These are phyloP conservation scores for Molanna angustata DNA, from an alignment of 2,888 invertebrate species.

Conservation along the genomic window DNA sequence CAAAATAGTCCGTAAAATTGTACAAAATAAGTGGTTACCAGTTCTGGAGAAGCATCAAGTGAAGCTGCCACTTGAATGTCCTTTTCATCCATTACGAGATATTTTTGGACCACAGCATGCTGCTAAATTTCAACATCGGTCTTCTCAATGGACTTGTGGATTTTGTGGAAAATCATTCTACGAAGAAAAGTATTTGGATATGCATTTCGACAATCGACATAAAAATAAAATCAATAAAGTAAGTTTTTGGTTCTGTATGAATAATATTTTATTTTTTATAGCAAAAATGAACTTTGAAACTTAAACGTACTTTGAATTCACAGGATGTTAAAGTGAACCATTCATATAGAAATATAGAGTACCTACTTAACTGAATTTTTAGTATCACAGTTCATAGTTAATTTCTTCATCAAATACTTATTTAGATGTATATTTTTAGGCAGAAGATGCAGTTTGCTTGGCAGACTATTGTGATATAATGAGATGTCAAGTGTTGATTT, in stretches of 20 bases:
- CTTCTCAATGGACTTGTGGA: slow-evolving; percentile 88
- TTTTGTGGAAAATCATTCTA: slow-evolving; percentile 90
- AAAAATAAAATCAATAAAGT: slow-evolving; percentile 82
- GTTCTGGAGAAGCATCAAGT: slow-evolving; percentile 87
- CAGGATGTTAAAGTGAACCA: too few relatives aligned
- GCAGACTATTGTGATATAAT: slow-evolving; percentile 95
- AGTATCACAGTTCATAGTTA: not conserved
- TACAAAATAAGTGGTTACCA: slow-evolving; percentile 89
- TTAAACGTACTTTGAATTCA: too few relatives aligned
- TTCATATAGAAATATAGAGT: not conserved
- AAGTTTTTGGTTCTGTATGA: slow-evolving; percentile 17
- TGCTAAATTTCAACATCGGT: slow-evolving; percentile 79
- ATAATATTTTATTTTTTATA: too few relatives aligned
- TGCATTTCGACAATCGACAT: slow-evolving; percentile 87
- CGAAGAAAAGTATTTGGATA: slow-evolving; percentile 81
- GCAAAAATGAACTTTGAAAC: too few relatives aligned
- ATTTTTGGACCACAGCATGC: slow-evolving; percentile 84
- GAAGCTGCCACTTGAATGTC: slow-evolving; percentile 82
- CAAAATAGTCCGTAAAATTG: slow-evolving; percentile 80
- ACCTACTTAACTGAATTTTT: not conserved
- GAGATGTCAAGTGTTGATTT: slow-evolving; percentile 85
- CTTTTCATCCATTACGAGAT: slow-evolving; percentile 83
- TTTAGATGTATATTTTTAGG: slow-evolving; percentile 53
- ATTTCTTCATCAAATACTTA: not conserved
- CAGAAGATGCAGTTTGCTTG: slow-evolving; percentile 88